These are phyloP conservation scores for Mormyrops attenuatus DNA, from an alignment of 2,797 vertebrate species.

Conservation along the genomic window DNA sequence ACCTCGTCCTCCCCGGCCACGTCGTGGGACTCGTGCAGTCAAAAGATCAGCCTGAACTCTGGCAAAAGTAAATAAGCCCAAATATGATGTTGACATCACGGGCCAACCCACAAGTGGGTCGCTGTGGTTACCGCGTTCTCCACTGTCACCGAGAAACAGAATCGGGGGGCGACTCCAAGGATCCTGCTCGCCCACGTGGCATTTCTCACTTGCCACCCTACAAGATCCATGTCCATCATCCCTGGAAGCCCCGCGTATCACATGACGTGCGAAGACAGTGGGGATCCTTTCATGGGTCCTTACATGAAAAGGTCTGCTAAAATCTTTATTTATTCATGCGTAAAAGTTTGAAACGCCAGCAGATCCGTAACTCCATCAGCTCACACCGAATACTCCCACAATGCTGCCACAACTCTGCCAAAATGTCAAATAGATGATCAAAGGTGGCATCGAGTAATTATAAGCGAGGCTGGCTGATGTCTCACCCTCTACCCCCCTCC, in stretches of 20 bases:
- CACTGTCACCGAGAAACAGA: not conserved
- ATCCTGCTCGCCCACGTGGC: not conserved
- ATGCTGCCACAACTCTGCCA: not conserved
- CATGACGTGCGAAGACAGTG: not conserved
- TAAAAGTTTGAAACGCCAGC: not conserved
- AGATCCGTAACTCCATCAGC: not conserved
- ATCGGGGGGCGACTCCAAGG: not conserved
- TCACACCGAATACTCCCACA: not conserved
- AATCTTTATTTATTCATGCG: not conserved
- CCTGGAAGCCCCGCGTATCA: not conserved
- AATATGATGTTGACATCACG: not conserved
- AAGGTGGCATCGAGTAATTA: conserved; percentile 32
- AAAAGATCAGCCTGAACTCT: not conserved
- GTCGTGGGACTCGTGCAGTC: not conserved
- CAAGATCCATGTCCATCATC: not conserved
- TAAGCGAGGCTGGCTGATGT: conserved; percentile 8
- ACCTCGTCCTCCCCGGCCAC: not conserved
- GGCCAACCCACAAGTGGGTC: not conserved
- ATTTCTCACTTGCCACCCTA: not conserved
- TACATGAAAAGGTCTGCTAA: not conserved
- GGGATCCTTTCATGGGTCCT: not conserved
- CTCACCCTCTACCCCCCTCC: conserved; percentile 14
- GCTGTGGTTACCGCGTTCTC: not conserved
- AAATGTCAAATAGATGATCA: conserved; percentile 30
- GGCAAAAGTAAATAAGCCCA: not conserved